phyloP scores from a whole-genome alignment of 1,140 invertebrate species.

The Ips nitidus region DNA sequence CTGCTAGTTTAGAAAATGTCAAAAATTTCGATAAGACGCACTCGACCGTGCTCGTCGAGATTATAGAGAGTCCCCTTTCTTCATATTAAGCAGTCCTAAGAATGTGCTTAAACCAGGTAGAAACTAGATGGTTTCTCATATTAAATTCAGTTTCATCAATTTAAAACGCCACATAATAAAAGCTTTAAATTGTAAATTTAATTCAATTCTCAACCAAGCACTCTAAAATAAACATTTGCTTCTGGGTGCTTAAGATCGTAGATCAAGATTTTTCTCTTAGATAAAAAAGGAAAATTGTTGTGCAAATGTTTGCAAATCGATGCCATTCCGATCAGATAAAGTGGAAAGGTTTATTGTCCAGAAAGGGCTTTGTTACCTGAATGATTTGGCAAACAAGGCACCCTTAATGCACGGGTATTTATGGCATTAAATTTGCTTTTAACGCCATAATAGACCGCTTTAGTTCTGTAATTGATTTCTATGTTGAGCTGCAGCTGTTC shows the following conservation, averaged over 20 bases:
- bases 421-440: conserved; percentile 27
- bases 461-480: conserved; percentile 4
- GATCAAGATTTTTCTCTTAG: conserved; percentile 22
- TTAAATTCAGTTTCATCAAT: too few relatives aligned
- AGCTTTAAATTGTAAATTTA: too few relatives aligned
- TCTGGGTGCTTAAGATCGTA: not conserved
- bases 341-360: conserved; percentile 21
- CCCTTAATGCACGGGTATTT: conserved; percentile 13
- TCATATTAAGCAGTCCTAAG: conserved; percentile 22
- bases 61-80: conserved; percentile 21
- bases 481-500: conserved; percentile 3
- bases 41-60: conserved; percentile 29
- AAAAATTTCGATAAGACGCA: conserved; percentile 37
- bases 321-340: conserved; percentile 27
- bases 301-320: conserved; percentile 36
- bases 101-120: conserved; percentile 30
- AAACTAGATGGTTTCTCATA: not conserved
- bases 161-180: too few relatives aligned
- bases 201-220: not conserved
- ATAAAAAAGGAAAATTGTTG: conserved; percentile 29
- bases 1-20: conserved; percentile 36
- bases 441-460: conserved; percentile 17
- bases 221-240: conserved; percentile 17
- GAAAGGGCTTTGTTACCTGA: conserved; percentile 15
- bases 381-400: conserved; percentile 26